Base-by-base conservation (phyloP, 2,113 vertebrate genomes). In the Geothlypis trichas region DNA sequence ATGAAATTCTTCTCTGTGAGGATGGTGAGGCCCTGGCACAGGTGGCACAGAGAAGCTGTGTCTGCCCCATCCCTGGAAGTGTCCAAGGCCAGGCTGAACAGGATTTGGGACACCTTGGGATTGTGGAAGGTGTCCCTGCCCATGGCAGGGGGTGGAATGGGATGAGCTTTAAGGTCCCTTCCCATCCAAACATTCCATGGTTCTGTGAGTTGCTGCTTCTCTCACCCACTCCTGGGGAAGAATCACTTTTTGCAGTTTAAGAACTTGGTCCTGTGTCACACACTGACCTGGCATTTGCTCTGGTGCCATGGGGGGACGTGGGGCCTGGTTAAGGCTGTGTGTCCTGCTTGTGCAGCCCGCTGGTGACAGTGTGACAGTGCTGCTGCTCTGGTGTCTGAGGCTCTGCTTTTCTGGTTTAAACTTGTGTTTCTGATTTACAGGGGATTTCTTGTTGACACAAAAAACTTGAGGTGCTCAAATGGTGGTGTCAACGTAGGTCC, bases 261-360 rank as follows among this genome's bases (percentile, higher is more conserved):
- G 54, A 46, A 14, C 49, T 77, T 26, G 39, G 8, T 84, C 42
- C 35, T 5, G 28, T 1, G 1, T 67, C 77, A 13, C 7, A 12
- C n/a, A 4, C 59, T 47, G 69, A 16, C 33, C 49, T 33, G 47
- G 57, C 26, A 2, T 44, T 73, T 24, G 16, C 6, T 23, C 31
- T 51, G 62, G 69, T 88, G 39, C 30, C 9, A 0, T 0, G 1
- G 26, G 72, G 35, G 30, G n/a, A 10, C 3, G 0, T 37, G 54
- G 22, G n/a, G 31, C 51, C 39, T 65, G 4, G 33, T 31, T 76
- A 47, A n/a, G 1, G 1, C 33, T 0, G 0, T 1, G 11, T 54
- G 63, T 86, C 58, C 58, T 63, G 72, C 58, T 67, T 3, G 6
- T 47, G 8, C 46, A 57, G 28, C 46, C n/a, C 9, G 2, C 63